Evolutionary conservation across 1,140 invertebrate species (phyloP), one percentile per base, ranked within the genome.

Genomic region (Phymastichus coffea): DNA sequence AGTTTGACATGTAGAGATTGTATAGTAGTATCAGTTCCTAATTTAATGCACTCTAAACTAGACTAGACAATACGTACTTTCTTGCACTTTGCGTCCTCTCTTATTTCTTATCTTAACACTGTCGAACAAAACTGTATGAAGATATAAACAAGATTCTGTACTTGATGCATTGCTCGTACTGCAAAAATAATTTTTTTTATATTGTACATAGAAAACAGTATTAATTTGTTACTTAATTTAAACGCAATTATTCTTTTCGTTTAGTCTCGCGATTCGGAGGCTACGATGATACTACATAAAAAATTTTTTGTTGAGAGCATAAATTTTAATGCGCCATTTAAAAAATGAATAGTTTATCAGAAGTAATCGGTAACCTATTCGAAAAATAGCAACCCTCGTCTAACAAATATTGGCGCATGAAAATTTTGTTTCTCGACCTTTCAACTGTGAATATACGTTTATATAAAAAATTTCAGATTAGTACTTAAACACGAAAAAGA

Each of bases 131-230:
- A 14, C 12, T 35, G 26, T 8, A 35, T 12, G 37, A 51, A 3
- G 6, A 26, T 37, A 22, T 22, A 37, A 35, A 44, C 10, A 51
- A 49, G 49, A 51, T 14, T 43, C 48, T 60, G 51, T 54, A 47
- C 37, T 60, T 28, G 33, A 46, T 6, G 14, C 22, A 28, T 44
- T 7, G 41, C 33, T 53, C 20, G 49, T 40, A 54, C 40, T 47
- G 26, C 47, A 60, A 44, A 4, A 44, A 9, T 38, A 47, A 28
- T 10, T 23, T 44, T n/a, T n/a, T n/a, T 48, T 30, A 54, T 25
- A 10, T 53, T 57, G 55, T 57, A 53, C 22, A 57, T 63, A 54
- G 38, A 57, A 30, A 30, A 49, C 55, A 63, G 55, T 57, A 63
- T 63, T 57, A 63, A 57, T 47, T 57, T 28, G 28, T 52, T 63